phyloP scores from a whole-genome alignment of 2,888 invertebrate genomes.

The Sturmia bella region DNA sequence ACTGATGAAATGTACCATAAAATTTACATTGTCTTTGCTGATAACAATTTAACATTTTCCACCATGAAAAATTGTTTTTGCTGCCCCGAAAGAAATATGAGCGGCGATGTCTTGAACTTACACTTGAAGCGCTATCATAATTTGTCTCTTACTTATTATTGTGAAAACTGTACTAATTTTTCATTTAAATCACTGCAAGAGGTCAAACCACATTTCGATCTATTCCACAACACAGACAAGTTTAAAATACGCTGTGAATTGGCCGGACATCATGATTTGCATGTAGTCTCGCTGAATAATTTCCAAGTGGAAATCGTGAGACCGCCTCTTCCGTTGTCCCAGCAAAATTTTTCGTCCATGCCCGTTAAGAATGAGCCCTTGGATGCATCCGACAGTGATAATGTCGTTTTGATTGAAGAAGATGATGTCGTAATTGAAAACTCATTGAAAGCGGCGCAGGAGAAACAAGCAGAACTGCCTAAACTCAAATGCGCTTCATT shows the following conservation, averaged over 20 bases:
- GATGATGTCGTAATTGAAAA: slow-evolving; percentile 67
- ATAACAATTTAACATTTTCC: slow-evolving; percentile 65
- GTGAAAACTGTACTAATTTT: slow-evolving; percentile 64
- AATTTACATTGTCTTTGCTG: slow-evolving; percentile 60
- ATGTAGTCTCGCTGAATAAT: slow-evolving; percentile 46
- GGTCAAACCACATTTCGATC: slow-evolving; percentile 57
- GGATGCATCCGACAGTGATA: slow-evolving; percentile 22
- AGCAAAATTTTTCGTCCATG: background rate
- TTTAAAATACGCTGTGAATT: slow-evolving; percentile 69
- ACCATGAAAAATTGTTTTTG: slow-evolving; percentile 69
- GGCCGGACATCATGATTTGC: slow-evolving; percentile 50
- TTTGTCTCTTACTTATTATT: slow-evolving; percentile 67
- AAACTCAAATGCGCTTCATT: slow-evolving; percentile 50
- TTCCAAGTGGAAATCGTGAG: slow-evolving; percentile 53
- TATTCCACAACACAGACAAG: slow-evolving; percentile 27
- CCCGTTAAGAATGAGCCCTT: slow-evolving; percentile 55
- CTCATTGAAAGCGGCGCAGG: slow-evolving; percentile 39
- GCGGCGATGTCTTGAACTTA: slow-evolving; percentile 48
- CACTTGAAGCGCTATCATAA: slow-evolving; percentile 69
- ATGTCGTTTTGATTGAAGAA: slow-evolving; percentile 67
- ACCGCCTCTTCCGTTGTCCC: background rate
- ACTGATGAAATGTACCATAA: slow-evolving; percentile 22
- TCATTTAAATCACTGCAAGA: slow-evolving; percentile 52
- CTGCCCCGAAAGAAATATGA: slow-evolving; percentile 52
- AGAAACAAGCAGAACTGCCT: slow-evolving; percentile 24